Evolutionary conservation across 2,888 invertebrate species (phyloP).

Genomic region (Cerceris ruficornis): DNA sequence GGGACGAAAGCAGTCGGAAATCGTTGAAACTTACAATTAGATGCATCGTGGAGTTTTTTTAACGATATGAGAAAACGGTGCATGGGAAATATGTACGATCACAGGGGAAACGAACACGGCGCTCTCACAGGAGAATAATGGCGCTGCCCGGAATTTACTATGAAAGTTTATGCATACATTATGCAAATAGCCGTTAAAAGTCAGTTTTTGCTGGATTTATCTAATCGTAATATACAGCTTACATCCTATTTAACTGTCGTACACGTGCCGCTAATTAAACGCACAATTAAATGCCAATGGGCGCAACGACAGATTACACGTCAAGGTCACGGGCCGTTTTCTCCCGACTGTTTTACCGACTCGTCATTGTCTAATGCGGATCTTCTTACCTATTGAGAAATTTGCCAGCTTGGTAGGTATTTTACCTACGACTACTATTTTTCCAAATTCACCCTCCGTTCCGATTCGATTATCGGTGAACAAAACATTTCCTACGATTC

Average conservation of each 20-base stretch:
- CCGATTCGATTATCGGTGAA: not conserved
- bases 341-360: slow-evolving; percentile 67
- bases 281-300: slow-evolving; percentile 37
- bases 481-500: not conserved
- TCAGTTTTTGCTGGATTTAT: slow-evolving; percentile 33
- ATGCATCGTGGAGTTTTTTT: too few species aligned
- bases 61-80: not conserved
- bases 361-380: slow-evolving; percentile 42
- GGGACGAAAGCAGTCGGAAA: too few species aligned
- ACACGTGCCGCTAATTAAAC: slow-evolving; percentile 29
- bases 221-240: slow-evolving; percentile 35
- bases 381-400: slow-evolving; percentile 61
- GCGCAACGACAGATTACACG: slow-evolving; percentile 19
- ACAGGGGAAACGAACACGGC: not conserved
- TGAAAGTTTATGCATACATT: slow-evolving; percentile 5
- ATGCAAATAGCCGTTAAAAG: slow-evolving; percentile 29
- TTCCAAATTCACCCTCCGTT: not conserved
- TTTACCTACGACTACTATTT: slow-evolving; percentile 50
- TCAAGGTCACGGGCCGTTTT: slow-evolving; percentile 48
- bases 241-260: slow-evolving; percentile 27
- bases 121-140: slow-evolving; percentile 21
- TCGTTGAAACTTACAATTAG: too few species aligned
- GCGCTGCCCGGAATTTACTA: not conserved
- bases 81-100: not conserved
- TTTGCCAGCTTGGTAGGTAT: slow-evolving; percentile 55